Evolutionary conservation across 2,888 invertebrate genomes (phyloP).

Genomic region (Trachelus troglodyta): DNA sequence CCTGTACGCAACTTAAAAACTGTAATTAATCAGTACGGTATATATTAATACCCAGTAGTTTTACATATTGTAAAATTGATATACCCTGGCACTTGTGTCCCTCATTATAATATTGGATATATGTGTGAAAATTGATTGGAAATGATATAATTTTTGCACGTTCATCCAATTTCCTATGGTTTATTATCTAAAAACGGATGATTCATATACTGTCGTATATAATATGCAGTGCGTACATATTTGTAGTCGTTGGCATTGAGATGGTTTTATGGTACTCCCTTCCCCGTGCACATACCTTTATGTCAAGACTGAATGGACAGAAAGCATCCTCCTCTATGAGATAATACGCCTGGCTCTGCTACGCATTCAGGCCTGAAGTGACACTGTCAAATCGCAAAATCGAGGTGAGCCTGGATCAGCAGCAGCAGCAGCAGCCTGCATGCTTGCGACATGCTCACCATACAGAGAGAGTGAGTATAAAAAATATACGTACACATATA

Average conservation of each 20-base stretch:
- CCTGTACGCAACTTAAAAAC: background rate
- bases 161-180: background rate
- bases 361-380: constrained; percentile 44
- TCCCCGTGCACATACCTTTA: constrained; percentile 48
- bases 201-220: constrained; percentile 12
- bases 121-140: background rate
- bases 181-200: background rate
- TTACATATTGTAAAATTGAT: background rate
- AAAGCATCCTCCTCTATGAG: constrained; percentile 52
- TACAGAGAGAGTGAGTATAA: constrained; percentile 50
- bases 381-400: constrained; percentile 40
- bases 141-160: background rate
- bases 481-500: background rate
- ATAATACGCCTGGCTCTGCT: constrained; percentile 49
- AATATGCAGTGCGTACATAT: constrained; percentile 34
- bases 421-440: background rate
- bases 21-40: background rate
- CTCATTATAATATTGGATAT: background rate
- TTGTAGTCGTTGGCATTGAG: constrained; percentile 51
- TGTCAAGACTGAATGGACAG: constrained; percentile 53
- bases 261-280: constrained; percentile 45
- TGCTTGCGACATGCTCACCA: constrained; percentile 44
- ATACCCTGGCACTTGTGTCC: background rate
- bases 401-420: constrained; percentile 28
- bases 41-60: background rate